phyloP scores from a whole-genome alignment of 2,888 invertebrate genomes.

The Netelia inedita region DNA sequence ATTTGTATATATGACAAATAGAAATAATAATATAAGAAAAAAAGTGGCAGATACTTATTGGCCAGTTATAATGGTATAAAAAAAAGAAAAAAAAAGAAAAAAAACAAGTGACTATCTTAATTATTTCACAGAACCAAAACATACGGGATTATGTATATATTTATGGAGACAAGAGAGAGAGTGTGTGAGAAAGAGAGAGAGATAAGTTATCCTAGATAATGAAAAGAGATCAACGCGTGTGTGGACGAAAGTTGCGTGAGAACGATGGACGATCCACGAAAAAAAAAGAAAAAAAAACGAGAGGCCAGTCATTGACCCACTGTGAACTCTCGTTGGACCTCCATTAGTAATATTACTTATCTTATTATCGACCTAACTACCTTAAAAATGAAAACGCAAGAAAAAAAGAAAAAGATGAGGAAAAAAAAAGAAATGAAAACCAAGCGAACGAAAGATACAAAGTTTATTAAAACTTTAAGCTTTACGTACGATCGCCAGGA shows the following conservation, averaged over 20 bases:
- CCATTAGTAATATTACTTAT: slow-evolving; percentile 78
- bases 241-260: slow-evolving; percentile 10
- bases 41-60: slow-evolving; percentile 89
- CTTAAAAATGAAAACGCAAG: slow-evolving; percentile 53
- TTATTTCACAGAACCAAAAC: slow-evolving; percentile 82
- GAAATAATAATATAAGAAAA: slow-evolving; percentile 88
- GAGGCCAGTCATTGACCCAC: slow-evolving; percentile 42
- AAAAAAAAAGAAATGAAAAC: slow-evolving; percentile 39
- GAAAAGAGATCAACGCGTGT: slow-evolving; percentile 40
- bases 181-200: slow-evolving; percentile 11
- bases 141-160: slow-evolving; percentile 69
- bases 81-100: slow-evolving; percentile 59
- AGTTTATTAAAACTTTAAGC: slow-evolving; percentile 78
- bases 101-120: slow-evolving; percentile 77
- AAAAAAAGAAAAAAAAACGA: no score
- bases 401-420: slow-evolving; percentile 19
- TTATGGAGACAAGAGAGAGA: neutral
- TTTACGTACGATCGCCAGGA: slow-evolving; percentile 77
- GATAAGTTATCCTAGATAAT: slow-evolving; percentile 65
- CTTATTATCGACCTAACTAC: slow-evolving; percentile 78
- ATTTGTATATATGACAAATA: slow-evolving; percentile 89
- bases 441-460: slow-evolving; percentile 53
- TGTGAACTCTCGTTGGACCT: slow-evolving; percentile 73
- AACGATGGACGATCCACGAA: slow-evolving; percentile 27
- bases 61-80: slow-evolving; percentile 87